Conservation (phyloP, 2,888 invertebrate genomes). For the Microplitis manilae region DNA sequence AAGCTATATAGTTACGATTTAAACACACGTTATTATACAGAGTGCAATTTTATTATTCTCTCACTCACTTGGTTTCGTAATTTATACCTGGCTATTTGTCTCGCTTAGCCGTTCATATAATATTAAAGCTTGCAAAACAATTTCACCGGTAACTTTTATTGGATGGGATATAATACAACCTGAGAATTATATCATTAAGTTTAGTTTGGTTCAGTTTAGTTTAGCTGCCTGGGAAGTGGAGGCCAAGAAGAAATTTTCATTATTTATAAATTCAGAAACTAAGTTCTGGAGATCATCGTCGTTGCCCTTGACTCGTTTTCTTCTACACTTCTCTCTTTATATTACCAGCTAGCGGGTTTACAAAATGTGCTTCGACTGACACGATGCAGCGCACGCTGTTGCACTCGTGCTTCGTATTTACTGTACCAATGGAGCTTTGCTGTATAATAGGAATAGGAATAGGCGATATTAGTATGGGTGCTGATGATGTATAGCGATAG, state of each 20-base stretch:
- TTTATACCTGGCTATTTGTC: slow-evolving; percentile 23
- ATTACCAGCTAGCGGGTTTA: background rate
- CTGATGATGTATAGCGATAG: background rate
- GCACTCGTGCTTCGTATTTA: too few relatives aligned
- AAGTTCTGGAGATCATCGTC: slow-evolving; percentile 37
- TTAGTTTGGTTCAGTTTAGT: too few relatives aligned
- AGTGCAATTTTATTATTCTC: slow-evolving; percentile 37
- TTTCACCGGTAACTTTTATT: slow-evolving; percentile 15
- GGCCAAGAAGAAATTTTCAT: slow-evolving; percentile 27
- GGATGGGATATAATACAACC: too few relatives aligned
- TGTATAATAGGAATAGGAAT: too few relatives aligned
- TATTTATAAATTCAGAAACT: slow-evolving; percentile 28
- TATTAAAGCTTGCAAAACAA: slow-evolving; percentile 14
- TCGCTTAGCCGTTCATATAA: background rate
- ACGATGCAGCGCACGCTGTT: background rate
- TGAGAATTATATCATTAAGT: too few relatives aligned
- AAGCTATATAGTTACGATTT: slow-evolving; percentile 8
- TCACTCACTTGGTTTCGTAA: slow-evolving; percentile 17
- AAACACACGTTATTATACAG: slow-evolving; percentile 25
- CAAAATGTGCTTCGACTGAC: background rate
- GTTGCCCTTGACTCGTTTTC: slow-evolving; percentile 42
- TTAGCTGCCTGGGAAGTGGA: background rate
- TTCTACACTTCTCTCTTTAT: background rate
- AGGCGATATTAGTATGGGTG: background rate
- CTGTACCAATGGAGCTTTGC: background rate